Conservation (phyloP, 2,797 vertebrate genomes). For the Bovichtus diacanthus region DNA sequence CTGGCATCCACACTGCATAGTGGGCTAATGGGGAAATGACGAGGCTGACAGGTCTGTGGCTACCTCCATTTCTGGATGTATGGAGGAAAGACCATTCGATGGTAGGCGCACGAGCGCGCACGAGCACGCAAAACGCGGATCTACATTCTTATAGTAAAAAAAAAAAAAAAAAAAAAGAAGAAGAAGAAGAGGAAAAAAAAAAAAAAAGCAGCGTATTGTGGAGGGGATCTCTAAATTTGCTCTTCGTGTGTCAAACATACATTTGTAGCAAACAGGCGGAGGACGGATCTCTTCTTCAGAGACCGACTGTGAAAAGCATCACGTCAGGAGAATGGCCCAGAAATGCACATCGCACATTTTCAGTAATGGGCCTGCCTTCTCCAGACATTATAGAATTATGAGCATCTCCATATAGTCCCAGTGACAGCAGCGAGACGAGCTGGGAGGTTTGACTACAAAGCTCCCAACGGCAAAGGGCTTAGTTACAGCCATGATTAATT, state of each 20-base stretch:
- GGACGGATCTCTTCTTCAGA: slow-evolving; percentile 1
- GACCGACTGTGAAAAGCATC: slow-evolving; percentile 33
- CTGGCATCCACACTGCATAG: slow-evolving; percentile 35
- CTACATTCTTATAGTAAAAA: slow-evolving; percentile 60
- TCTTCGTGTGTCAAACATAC: slow-evolving; percentile 17
- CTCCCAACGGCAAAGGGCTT: slow-evolving; percentile 59
- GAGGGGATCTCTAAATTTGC: slow-evolving; percentile 20
- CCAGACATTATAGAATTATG: slow-evolving; percentile 40
- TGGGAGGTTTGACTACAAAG: slow-evolving; percentile 59
- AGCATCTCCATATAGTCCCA: slow-evolving; percentile 45
- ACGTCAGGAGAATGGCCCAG: slow-evolving; percentile 31
- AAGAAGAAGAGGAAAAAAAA: slow-evolving; percentile 4
- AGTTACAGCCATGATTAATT: slow-evolving; percentile 71
- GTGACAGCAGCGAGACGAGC: slow-evolving; percentile 34
- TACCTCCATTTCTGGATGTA: slow-evolving; percentile 66
- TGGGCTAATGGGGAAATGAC: slow-evolving; percentile 49
- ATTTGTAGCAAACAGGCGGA: not conserved
- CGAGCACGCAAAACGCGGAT: slow-evolving; percentile 37
- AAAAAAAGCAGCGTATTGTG: not conserved
- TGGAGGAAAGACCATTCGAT: slow-evolving; percentile 58
- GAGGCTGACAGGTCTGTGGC: slow-evolving; percentile 58
- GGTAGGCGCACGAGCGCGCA: slow-evolving; percentile 40
- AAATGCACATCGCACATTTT: slow-evolving; percentile 60
- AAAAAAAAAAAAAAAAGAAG: not conserved
- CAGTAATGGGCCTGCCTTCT: slow-evolving; percentile 40